Conservation (phyloP, 2,888 invertebrate species). For the Cantharis nigra region DNA sequence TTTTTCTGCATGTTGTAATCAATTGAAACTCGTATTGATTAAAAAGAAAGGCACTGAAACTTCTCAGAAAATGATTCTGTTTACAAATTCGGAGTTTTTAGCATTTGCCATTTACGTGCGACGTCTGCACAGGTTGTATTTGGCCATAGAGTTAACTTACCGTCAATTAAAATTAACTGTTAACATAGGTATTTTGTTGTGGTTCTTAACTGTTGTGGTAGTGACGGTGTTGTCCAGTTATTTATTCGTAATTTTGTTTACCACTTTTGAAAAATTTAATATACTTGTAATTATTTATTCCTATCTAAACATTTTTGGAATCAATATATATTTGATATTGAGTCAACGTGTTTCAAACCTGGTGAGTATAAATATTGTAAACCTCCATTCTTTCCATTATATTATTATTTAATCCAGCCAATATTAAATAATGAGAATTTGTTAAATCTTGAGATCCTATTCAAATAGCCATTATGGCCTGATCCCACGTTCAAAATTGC, state of each 20-base stretch:
- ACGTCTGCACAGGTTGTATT: not conserved
- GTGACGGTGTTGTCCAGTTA: not conserved
- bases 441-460: too few species aligned
- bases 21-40: not conserved
- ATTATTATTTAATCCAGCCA: too few species aligned
- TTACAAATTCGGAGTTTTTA: not conserved
- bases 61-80: not conserved
- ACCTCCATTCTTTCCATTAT: not conserved
- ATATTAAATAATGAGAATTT: too few species aligned
- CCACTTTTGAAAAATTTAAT: not conserved
- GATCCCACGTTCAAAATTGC: too few species aligned
- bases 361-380: not conserved
- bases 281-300: not conserved
- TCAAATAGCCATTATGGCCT: too few species aligned
- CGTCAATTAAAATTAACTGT: not conserved
- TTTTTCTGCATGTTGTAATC: not conserved
- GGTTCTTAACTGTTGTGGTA: not conserved
- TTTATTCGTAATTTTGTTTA: not conserved
- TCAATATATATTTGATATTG: not conserved
- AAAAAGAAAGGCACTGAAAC: not conserved
- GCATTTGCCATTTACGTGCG: not conserved
- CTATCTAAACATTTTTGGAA: not conserved
- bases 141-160: not conserved
- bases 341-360: not conserved
- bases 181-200: not conserved